Base-by-base conservation (phyloP, 1,140 invertebrate species). In the Drosophila repleta region DNA sequence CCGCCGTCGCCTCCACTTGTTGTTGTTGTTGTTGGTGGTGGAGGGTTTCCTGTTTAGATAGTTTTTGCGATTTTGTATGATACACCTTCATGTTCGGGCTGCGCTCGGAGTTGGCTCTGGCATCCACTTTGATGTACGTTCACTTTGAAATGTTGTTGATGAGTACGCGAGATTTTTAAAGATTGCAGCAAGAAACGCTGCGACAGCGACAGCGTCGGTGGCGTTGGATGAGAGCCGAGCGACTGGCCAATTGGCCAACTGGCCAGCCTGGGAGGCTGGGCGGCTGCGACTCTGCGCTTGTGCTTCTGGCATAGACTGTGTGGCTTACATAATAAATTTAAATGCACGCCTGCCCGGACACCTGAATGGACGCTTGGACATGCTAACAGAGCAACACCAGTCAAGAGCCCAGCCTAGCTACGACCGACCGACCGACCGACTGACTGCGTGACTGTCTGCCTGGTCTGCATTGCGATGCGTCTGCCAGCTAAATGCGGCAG, bases 71-170 rank as follows among this genome's bases (percentile, higher is more conserved):
- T 84, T 84, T 84, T 63, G 76, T 79, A 68, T 74, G 79, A 83
- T 83, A 84, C 76, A 84, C 72, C 76, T 84, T 78, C 75, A 78
- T 75, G 79, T 77, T 51, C 46, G 58, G 51, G 48, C 53, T 17
- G 45, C 11, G 32, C 10, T 35, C 55, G 51, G 18, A 55, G 67
- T 29, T 46, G 41, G 39, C 18, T 45, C 51, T 62, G 63, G 55
- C 63, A 76, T 45, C 81, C 69, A 85, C 81, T 79, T 84, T 84
- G 80, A 84, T 84, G 80, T 84, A 75, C 75, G 79, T 82, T 81
- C 79, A 82, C 80, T 83, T 83, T 83, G 80, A 83, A 84, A 83
- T 83, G 80, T 83, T 83, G 80, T 83, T 83, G 80, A 84, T 84
- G 80, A 84, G 80, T 83, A 76, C 80, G 80, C 80, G 63, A 83